These are phyloP conservation scores for Schizopygopsis pylzovi DNA, from an alignment of 2,797 vertebrate species.

Conservation along the genomic window DNA sequence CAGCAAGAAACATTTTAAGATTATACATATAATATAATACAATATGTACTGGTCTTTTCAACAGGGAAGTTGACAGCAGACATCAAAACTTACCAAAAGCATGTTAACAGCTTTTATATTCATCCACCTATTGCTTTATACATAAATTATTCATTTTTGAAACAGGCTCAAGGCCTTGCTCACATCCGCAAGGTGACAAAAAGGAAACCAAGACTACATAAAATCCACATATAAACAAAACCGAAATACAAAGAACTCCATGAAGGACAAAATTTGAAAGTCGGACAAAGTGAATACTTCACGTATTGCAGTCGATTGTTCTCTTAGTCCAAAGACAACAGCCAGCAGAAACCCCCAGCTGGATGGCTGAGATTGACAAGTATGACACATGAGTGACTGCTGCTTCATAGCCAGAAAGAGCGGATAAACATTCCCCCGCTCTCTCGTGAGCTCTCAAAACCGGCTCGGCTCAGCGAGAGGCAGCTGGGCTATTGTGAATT, in stretches of 20 bases:
- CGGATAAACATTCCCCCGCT: constrained; percentile 18
- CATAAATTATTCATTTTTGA: neutral
- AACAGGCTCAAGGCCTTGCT: neutral
- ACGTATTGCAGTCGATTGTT: neutral
- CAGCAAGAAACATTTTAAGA: too few relatives aligned
- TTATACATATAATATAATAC: neutral
- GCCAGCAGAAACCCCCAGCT: constrained; percentile 2
- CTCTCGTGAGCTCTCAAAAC: constrained; percentile 21
- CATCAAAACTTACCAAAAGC: neutral
- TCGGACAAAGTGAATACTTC: neutral
- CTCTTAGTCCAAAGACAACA: constrained; percentile 29
- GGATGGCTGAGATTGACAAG: constrained; percentile 7
- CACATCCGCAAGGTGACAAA: neutral
- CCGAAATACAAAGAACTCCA: neutral
- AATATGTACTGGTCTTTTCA: neutral
- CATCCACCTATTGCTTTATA: neutral
- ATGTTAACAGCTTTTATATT: neutral
- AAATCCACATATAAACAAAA: neutral
- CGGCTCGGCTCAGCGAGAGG: neutral
- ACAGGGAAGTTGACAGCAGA: neutral
- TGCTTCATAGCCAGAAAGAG: neutral
- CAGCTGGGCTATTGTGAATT: constrained; percentile 42
- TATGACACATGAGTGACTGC: constrained; percentile 41
- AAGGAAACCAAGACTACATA: neutral
- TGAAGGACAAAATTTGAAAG: constrained; percentile 34